Conservation (phyloP, 2,113 vertebrate genomes). For the Alligator sinensis region DNA sequence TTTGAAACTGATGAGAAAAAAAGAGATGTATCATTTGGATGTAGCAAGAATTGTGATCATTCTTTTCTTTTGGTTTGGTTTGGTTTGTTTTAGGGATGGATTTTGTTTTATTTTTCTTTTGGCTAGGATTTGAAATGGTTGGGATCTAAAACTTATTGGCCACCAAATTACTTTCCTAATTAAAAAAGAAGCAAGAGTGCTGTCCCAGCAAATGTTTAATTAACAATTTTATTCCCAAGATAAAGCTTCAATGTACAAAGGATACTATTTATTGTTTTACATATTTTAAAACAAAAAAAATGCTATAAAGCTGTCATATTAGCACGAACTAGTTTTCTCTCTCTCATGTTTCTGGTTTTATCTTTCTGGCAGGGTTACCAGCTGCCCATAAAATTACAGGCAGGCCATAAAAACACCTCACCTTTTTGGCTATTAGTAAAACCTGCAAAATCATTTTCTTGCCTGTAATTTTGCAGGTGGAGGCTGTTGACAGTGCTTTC, state of each 20-base stretch:
- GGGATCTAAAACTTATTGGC: neutral
- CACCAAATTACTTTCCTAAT: neutral
- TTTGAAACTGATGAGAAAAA: neutral
- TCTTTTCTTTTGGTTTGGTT: too few species aligned
- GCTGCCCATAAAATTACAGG: neutral
- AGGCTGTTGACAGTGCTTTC: neutral
- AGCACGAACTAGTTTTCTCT: neutral
- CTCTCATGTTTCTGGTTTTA: neutral
- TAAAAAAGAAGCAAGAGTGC: neutral
- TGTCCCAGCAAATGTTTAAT: neutral
- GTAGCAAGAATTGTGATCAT: neutral
- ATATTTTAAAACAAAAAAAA: neutral
- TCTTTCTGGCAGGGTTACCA: neutral
- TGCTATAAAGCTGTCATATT: neutral
- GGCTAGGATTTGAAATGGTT: neutral
- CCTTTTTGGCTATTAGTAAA: neutral
- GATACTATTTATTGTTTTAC: neutral
- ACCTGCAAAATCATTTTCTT: constrained; percentile 6
- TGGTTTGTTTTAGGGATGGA: too few species aligned
- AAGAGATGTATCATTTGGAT: neutral
- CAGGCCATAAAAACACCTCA: neutral
- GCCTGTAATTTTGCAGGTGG: neutral
- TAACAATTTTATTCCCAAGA: too few species aligned
- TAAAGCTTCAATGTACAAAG: neutral
- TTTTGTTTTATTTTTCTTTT: too few species aligned